Evolutionary conservation across 1,140 invertebrate genomes (phyloP).

Genomic region (Tetramorium parvispinum): DNA sequence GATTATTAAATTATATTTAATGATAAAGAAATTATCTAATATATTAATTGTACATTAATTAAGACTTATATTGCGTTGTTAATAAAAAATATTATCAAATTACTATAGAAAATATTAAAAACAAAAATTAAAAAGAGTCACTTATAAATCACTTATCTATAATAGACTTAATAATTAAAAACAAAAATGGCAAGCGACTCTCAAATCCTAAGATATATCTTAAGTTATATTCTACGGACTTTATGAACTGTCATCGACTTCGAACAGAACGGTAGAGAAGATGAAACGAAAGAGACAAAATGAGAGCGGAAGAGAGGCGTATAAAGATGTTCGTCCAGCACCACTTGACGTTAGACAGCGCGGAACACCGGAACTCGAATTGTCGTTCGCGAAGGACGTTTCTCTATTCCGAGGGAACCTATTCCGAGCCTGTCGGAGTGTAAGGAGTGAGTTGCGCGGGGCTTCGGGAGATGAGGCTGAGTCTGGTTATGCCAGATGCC

Average conservation of each 20-base stretch:
- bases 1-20: not conserved
- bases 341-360: slow-evolving; percentile 75
- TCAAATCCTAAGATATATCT: too few species aligned
- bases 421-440: slow-evolving; percentile 71
- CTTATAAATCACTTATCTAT: not conserved
- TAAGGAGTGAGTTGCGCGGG: slow-evolving; percentile 55
- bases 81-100: slow-evolving; percentile 9
- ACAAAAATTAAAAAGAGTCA: not conserved
- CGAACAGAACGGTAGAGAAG: not conserved
- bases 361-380: slow-evolving; percentile 75
- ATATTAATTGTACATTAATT: not conserved
- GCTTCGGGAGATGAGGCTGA: slow-evolving; percentile 1
- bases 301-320: slow-evolving; percentile 48
- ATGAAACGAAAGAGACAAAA: not conserved
- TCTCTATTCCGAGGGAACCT: slow-evolving; percentile 66
- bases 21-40: not conserved
- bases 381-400: slow-evolving; percentile 65
- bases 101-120: not conserved
- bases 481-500: slow-evolving; percentile 69
- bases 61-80: not conserved
- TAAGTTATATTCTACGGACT: not conserved
- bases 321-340: slow-evolving; percentile 75
- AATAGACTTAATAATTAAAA: not conserved
- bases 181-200: not conserved
- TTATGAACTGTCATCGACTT: not conserved